Conservation (phyloP, 1,140 invertebrate genomes). For the Plutomurus gul region DNA sequence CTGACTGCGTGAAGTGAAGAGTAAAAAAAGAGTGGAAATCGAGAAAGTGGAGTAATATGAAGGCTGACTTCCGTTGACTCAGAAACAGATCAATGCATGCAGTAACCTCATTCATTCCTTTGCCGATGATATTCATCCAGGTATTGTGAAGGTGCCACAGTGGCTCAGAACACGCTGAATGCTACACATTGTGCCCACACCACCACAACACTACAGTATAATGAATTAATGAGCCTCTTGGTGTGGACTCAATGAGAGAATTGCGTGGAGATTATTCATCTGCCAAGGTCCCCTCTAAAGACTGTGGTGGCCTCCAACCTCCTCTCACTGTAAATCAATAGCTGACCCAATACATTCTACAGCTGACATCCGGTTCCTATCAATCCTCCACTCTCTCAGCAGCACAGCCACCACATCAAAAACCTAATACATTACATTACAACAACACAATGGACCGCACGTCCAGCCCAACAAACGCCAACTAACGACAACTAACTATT, state of each 20-base stretch:
- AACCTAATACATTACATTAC: neutral
- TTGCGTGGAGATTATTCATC: conserved; percentile 51
- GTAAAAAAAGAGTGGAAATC: neutral
- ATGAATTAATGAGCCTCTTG: neutral
- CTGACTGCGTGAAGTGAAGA: neutral
- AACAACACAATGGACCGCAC: neutral
- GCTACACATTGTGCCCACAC: too few species aligned
- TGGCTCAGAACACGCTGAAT: too few species aligned
- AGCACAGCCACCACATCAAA: neutral
- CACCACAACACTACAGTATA: neutral
- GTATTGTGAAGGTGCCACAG: too few species aligned
- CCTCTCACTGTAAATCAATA: conserved; percentile 34
- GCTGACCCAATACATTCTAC: conserved; percentile 37
- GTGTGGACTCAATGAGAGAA: conserved; percentile 50
- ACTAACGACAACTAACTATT: too few species aligned
- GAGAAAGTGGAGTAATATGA: conserved; percentile 17
- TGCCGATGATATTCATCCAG: too few species aligned
- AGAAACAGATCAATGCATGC: conserved; percentile 22
- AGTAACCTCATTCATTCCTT: conserved; percentile 24
- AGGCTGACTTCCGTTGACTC: conserved; percentile 19
- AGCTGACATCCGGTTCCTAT: conserved; percentile 51
- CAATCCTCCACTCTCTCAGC: conserved; percentile 33
- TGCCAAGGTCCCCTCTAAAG: conserved; percentile 47
- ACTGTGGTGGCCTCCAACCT: conserved; percentile 39
- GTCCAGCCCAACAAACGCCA: neutral